A percentile compares a stretch with the other conserved stretches of the same genome.
These are phyloP conservation scores for Pseudomyrmex pallidus DNA, from an alignment of 1,140 invertebrate species.

Conservation along the genomic window DNA sequence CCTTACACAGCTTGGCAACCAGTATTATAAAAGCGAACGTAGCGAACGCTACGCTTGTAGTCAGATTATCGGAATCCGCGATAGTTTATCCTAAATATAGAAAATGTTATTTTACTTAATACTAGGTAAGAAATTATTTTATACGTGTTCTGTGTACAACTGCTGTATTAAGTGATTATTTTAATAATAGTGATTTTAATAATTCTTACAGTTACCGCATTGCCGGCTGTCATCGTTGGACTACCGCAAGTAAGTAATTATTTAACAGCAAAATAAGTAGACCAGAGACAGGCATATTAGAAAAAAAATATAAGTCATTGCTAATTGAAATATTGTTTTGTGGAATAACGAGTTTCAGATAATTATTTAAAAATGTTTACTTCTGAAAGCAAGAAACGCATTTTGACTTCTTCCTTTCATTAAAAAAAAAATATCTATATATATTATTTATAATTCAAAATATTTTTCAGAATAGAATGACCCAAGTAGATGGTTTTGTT, in stretches of 20 bases:
- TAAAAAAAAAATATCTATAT: background rate
- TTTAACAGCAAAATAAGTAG: background rate
- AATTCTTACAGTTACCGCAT: conserved; percentile 20
- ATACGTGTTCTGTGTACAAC: background rate
- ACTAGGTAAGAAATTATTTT: conserved; percentile 41
- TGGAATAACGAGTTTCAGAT: background rate
- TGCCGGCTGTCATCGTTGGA: background rate
- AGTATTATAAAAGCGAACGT: conserved; percentile 70
- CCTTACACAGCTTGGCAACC: background rate
- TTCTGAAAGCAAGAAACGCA: background rate
- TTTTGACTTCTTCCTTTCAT: background rate
- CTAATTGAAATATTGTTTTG: too few species aligned
- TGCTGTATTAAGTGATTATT: background rate
- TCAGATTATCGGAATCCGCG: conserved; percentile 55
- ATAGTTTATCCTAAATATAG: background rate
- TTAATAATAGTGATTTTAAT: conserved; percentile 7
- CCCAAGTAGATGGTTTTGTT: conserved; percentile 63
- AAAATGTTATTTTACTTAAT: conserved; percentile 48
- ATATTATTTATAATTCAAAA: background rate
- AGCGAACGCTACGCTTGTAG: background rate
- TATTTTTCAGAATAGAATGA: background rate
- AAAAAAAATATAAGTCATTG: background rate
- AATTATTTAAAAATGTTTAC: background rate
- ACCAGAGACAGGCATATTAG: background rate
- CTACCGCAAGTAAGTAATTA: conserved; percentile 62